Evolutionary conservation across 2,113 vertebrate genomes (phyloP), one percentile per base, ranked within the genome.

Genomic region (Peromyscus leucopus): DNA sequence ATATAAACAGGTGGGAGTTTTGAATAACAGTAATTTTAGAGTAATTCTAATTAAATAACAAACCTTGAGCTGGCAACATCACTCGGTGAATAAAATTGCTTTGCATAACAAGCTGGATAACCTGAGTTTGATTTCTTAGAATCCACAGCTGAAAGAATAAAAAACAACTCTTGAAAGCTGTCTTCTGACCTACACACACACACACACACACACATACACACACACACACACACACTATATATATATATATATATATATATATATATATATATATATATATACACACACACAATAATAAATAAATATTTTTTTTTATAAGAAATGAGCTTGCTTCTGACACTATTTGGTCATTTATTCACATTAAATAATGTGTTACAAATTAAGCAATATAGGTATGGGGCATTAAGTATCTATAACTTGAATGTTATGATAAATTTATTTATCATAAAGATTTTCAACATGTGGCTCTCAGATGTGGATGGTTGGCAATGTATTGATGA

Each of bases 31-130:
- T 59, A 80, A 83, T 69, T 80, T 92, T 69, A 88, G 15, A 95
- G 15, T 69, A 46, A 90, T 69, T 95, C 89, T 12, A 95, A 87
- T 93, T 19, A 93, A 84, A 39, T 94, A 94, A 93, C 36, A 89
- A 26, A 91, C 0, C 7, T 88, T 48, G 61, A 11, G 46, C 46
- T 51, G 19, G 13, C 46, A 87, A 36, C 11, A 71, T n/a, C 39
- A 46, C 4, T 48, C 28, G 22, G 4, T 86, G 39, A 24, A 17
- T 65, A 31, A 65, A 85, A 8, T 16, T 28, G 15, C 65, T 67
- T 85, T 85, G 39, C 80, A 65, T 1, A 31, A 2, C 16, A 46
- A 33, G 39, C 26, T 33, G 48, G 28, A 21, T 67, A 65, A 86
- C 26, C 16, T 6, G 21, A 21, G 17, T 48, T 67, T 48, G 39